Conservation (phyloP, 1,140 invertebrate genomes). For the Hypsibius dujardini region DNA sequence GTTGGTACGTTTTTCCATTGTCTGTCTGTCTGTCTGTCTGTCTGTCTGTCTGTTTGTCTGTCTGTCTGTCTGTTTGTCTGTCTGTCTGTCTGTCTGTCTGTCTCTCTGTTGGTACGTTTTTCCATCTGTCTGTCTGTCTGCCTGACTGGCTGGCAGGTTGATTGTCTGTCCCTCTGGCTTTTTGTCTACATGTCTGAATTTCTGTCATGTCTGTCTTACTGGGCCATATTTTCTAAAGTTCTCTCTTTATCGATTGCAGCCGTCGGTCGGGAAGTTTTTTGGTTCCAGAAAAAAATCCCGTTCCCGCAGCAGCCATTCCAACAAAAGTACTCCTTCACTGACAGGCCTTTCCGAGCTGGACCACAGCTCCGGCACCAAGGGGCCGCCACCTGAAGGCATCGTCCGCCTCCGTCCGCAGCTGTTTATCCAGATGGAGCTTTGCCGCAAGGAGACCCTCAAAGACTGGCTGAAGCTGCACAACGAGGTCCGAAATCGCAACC, state of each 20-base stretch:
- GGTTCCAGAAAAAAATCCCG: background rate
- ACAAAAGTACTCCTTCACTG: background rate
- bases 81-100: too few relatives aligned
- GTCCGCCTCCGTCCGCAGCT: slow-evolving; percentile 47
- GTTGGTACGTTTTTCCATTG: too few relatives aligned
- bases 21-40: too few relatives aligned
- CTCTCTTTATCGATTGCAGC: background rate
- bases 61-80: too few relatives aligned
- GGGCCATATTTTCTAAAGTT: background rate
- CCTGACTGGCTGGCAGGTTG: background rate
- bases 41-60: too few relatives aligned
- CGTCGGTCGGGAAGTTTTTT: background rate
- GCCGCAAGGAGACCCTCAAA: slow-evolving; percentile 62
- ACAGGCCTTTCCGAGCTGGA: slow-evolving; percentile 27
- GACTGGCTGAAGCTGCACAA: slow-evolving; percentile 54
- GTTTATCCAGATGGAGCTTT: slow-evolving; percentile 94
- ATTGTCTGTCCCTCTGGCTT: background rate
- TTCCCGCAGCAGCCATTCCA: background rate
- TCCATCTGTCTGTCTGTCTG: background rate
- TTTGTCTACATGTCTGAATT: background rate
- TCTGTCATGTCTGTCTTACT: background rate
- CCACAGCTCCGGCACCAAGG: background rate
- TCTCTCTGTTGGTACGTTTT: background rate
- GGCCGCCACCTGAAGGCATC: slow-evolving; percentile 17
- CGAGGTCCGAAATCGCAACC: slow-evolving; percentile 27